These are phyloP conservation scores for Naso thynnoides DNA, from an alignment of 2,797 vertebrate species.

Conservation along the genomic window DNA sequence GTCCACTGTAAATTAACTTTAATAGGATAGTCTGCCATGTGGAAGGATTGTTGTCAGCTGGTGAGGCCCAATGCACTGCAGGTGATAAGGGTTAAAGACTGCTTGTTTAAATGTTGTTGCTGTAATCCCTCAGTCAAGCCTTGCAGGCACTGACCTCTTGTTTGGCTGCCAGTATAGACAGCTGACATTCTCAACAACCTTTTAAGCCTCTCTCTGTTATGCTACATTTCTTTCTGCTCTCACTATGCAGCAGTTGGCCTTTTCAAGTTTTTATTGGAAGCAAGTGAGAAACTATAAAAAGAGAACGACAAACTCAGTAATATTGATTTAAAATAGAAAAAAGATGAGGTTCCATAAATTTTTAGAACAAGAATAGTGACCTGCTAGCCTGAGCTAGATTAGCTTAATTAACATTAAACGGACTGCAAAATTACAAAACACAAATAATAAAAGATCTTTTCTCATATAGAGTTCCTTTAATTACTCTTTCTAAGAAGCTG, in stretches of 20 bases:
- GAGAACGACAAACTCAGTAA: neutral
- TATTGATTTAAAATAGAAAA: neutral
- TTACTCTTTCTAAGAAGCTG: too few relatives aligned
- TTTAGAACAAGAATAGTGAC: too few relatives aligned
- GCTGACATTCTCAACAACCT: conserved; percentile 11
- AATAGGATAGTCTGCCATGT: neutral
- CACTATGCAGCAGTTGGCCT: neutral
- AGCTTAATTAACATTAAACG: too few relatives aligned
- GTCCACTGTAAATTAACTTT: neutral
- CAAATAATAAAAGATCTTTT: too few relatives aligned
- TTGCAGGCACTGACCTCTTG: conserved; percentile 4
- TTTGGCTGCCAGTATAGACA: neutral
- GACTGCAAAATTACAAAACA: too few relatives aligned
- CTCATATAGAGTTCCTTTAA: too few relatives aligned
- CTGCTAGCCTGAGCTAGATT: too few relatives aligned
- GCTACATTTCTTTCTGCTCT: neutral
- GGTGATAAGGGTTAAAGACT: neutral
- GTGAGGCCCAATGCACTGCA: neutral
- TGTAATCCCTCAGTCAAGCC: conserved; percentile 1
- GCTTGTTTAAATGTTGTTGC: too few relatives aligned
- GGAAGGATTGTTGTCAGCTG: neutral
- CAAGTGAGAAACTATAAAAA: neutral
- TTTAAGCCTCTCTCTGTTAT: neutral
- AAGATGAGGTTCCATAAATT: too few relatives aligned
- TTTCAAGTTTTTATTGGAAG: neutral